Evolutionary conservation across 2,113 vertebrate genomes (phyloP).

Genomic region (Trichomycterus rosablanca): DNA sequence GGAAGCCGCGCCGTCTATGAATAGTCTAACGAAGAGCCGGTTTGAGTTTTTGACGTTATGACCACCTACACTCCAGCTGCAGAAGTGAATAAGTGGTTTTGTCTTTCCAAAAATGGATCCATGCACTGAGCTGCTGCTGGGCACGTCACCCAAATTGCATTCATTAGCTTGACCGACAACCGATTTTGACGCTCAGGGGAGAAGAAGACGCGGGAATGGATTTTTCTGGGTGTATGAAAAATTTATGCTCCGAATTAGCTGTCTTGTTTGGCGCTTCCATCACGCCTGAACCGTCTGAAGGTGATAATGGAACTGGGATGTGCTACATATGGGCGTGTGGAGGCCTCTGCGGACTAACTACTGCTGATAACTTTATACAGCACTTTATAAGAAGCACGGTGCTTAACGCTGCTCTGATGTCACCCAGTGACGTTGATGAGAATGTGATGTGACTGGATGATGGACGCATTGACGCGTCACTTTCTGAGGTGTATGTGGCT

Average conservation of each 20-base stretch:
- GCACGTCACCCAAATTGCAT: constrained; percentile 6
- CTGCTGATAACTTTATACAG: constrained; percentile 51
- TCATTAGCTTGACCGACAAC: constrained; percentile 20
- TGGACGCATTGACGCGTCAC: constrained; percentile 26
- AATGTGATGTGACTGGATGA: constrained; percentile 46
- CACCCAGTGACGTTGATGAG: constrained; percentile 35
- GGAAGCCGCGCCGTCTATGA: constrained; percentile 18
- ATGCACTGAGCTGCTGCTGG: too few species aligned
- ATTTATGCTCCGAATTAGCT: constrained; percentile 93
- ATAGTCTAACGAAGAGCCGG: neutral
- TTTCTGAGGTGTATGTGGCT: too few species aligned
- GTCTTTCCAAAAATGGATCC: constrained; percentile 18
- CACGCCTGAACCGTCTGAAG: constrained; percentile 67
- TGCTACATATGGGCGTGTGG: constrained; percentile 44
- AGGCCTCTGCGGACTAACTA: constrained; percentile 40
- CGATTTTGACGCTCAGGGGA: neutral
- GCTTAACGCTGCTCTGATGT: constrained; percentile 4
- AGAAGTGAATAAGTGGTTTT: constrained; percentile 5
- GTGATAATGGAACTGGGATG: constrained; percentile 82
- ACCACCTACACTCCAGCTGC: constrained; percentile 3
- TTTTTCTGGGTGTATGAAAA: constrained; percentile 80
- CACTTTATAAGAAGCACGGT: constrained; percentile 22
- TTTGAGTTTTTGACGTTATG: neutral
- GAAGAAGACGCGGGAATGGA: constrained; percentile 25
- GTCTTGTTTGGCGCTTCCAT: constrained; percentile 82